These are phyloP conservation scores for Aspidapion aeneum DNA, from an alignment of 2,888 invertebrate species.

Conservation along the genomic window DNA sequence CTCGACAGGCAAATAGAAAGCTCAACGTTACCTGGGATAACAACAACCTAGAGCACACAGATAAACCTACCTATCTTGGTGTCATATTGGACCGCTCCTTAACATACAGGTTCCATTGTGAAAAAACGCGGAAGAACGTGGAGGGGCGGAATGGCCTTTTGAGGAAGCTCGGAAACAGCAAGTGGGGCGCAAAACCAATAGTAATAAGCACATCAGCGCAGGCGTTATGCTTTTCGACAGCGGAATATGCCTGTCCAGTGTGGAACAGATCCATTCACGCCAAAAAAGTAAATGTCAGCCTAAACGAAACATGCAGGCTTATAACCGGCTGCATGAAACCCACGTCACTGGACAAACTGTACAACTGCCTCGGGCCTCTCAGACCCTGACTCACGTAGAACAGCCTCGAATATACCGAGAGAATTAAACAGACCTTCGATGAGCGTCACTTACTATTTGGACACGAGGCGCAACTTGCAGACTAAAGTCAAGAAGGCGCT, in stretches of 20 bases:
- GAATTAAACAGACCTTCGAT: conserved; percentile 7
- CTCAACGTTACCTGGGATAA: too few relatives aligned
- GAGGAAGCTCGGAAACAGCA: background rate
- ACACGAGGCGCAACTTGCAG: background rate
- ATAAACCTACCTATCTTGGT: too few relatives aligned
- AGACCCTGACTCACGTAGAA: conserved; percentile 9
- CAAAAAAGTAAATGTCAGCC: conserved; percentile 2
- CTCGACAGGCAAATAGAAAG: too few relatives aligned
- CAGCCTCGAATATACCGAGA: conserved; percentile 5
- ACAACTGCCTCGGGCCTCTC: background rate
- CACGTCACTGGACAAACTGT: conserved; percentile 2
- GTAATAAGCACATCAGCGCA: background rate
- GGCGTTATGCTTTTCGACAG: conserved; percentile 38
- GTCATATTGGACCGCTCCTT: background rate
- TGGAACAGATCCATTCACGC: conserved; percentile 10
- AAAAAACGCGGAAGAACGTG: too few relatives aligned
- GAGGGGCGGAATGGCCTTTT: background rate
- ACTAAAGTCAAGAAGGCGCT: conserved; percentile 5
- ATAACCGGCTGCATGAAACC: conserved; percentile 1
- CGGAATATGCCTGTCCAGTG: conserved; percentile 8
- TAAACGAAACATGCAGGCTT: conserved; percentile 2
- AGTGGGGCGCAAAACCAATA: conserved; percentile 2
- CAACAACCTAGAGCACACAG: too few relatives aligned
- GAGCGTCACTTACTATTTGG: conserved; percentile 7
- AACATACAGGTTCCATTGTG: too few relatives aligned